Evolutionary conservation across 2,888 invertebrate genomes (phyloP), one percentile per base, ranked within the genome.

Genomic region (Fissipunctia ypsillon): DNA sequence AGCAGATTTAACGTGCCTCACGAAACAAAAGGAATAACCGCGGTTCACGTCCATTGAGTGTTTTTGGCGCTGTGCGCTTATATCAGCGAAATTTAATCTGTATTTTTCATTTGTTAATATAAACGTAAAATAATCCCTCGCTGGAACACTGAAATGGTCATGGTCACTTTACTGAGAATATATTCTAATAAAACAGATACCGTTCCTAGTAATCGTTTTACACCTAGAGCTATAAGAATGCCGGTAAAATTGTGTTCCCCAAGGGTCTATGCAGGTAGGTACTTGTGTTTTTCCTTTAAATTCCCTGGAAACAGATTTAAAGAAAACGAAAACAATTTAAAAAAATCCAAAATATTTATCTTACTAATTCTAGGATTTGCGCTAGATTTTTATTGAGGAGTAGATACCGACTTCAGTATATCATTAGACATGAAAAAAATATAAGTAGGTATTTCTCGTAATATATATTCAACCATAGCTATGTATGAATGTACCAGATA

Each of bases 1-100:
- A 83, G 85, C 81, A 83, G 66, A 79, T 87, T 85, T 79, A 73
- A 77, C 73, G 65, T 77, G 78, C 69, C 64, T 56, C 69, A 57
- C 76, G 65, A 77, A 87, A 82, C 75, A 85, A 83, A 85, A 76
- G 63, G 74, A 83, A 76, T 68, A 65, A 48, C 72, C 68, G 77
- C 61, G 52, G 76, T 64, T 52, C 54, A 64, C 68, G 67, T 41
- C 22, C 76, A 75, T 69, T 76, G 66, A 85, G 63, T 70, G 60
- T 77, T 80, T 80, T 78, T 78, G 73, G 82, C 64, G 72, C 56
- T 54, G 59, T 69, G 61, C 63, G 50, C 79, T 72, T 72, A 59
- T 31, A 73, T 74, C 70, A 68, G n/a, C 52, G 41, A 52, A 50
- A 59, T 79, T 69, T 72, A 79, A 73, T 81, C 73, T 65, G 48